phyloP scores from a whole-genome alignment of 2,888 invertebrate species.

The Dendrolimus houi region DNA sequence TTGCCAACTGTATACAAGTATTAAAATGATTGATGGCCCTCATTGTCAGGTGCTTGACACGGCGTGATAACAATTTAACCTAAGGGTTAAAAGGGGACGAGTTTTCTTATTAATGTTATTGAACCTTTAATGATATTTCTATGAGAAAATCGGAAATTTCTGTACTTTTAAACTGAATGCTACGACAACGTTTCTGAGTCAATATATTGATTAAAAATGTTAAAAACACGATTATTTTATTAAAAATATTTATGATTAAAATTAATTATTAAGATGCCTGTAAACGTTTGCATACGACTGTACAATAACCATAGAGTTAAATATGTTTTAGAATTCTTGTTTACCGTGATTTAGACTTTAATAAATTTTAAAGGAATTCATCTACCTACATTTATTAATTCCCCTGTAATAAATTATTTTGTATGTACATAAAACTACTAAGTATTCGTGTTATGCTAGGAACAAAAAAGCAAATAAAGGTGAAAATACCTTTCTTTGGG shows the following conservation, averaged over 20 bases:
- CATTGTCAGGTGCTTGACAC: conserved; percentile 57
- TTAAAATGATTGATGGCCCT: conserved; percentile 58
- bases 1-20: background rate
- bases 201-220: background rate
- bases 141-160: background rate
- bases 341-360: no score
- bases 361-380: no score
- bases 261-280: background rate
- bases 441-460: background rate
- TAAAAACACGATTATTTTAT: background rate
- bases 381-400: no score
- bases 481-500: conserved; percentile 92
- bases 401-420: no score
- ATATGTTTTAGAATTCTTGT: no score
- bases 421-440: no score
- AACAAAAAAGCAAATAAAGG: conserved; percentile 46
- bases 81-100: background rate
- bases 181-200: no score
- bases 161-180: no score
- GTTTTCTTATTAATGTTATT: background rate
- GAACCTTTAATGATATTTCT: background rate
- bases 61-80: conserved; percentile 33
- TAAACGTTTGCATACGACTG: no score
- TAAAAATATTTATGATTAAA: background rate
- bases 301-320: no score